Evolutionary conservation across 2,888 invertebrate species (phyloP).

Genomic region (Drosophila prostipennis): DNA sequence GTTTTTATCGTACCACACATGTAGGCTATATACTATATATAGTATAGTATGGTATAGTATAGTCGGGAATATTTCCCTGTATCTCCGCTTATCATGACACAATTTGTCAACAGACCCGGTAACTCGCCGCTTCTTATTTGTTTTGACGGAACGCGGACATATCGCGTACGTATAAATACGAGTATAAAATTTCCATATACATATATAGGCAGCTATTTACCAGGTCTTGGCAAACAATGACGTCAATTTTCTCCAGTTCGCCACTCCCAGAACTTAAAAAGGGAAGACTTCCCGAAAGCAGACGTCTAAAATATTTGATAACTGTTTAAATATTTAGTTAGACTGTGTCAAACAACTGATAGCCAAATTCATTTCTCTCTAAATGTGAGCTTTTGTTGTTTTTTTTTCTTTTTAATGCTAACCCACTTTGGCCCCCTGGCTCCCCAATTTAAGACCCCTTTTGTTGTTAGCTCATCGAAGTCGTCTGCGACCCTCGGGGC

Average conservation of each 20-base stretch:
- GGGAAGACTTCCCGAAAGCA: neutral
- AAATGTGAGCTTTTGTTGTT: slow-evolving; percentile 15
- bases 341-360: slow-evolving; percentile 59
- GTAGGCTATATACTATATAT: slow-evolving; percentile 7
- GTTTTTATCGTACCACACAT: slow-evolving; percentile 20
- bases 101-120: slow-evolving; percentile 54
- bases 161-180: slow-evolving; percentile 27
- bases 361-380: neutral
- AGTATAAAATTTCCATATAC: slow-evolving; percentile 49
- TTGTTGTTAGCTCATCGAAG: slow-evolving; percentile 59
- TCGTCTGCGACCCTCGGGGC: slow-evolving; percentile 47
- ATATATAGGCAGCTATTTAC: slow-evolving; percentile 36
- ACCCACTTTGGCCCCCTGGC: slow-evolving; percentile 48
- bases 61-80: slow-evolving; percentile 10
- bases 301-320: slow-evolving; percentile 5
- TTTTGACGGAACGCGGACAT: slow-evolving; percentile 45
- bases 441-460: neutral
- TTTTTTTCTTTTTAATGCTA: slow-evolving; percentile 35
- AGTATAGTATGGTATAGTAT: neutral
- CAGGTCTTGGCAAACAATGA: slow-evolving; percentile 64
- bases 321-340: slow-evolving; percentile 54
- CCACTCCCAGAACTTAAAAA: slow-evolving; percentile 41
- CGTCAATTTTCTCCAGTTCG: slow-evolving; percentile 55
- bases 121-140: slow-evolving; percentile 29
- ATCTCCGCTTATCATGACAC: slow-evolving; percentile 59